These are phyloP conservation scores for Lethenteron camtschaticum DNA, from an alignment of 2,113 vertebrate species.

Conservation along the genomic window DNA sequence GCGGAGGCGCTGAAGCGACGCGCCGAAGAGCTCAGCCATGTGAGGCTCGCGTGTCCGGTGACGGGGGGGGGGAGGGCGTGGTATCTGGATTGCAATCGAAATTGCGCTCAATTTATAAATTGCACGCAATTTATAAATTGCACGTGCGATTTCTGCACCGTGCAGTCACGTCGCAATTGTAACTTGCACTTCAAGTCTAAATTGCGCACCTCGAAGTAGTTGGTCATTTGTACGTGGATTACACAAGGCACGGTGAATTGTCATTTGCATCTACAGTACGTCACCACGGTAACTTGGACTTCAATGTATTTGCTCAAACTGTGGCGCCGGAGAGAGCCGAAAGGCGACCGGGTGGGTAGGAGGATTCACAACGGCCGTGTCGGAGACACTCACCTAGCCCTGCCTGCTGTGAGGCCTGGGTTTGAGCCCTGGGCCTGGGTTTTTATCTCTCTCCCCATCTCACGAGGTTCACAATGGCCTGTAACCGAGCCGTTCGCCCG, in stretches of 20 bases:
- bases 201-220: no score
- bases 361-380: no score
- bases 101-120: not conserved
- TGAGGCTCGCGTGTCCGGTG: conserved; percentile 14
- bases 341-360: no score
- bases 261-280: no score
- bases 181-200: not conserved
- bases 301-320: no score
- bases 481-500: no score
- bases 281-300: no score
- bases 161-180: not conserved
- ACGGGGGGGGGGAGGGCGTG: not conserved
- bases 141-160: not conserved
- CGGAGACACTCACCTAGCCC: no score
- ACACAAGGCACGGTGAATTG: no score
- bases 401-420: no score
- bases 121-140: not conserved
- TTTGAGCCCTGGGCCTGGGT: not conserved
- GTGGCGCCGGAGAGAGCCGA: no score
- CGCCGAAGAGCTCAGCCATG: conserved; percentile 60
- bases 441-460: not conserved
- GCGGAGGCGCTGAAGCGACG: conserved; percentile 33
- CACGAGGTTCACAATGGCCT: not conserved
- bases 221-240: no score
- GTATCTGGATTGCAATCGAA: not conserved